Percentiles rank a stretch among this genome's conserved stretches.
Evolutionary conservation across 2,888 invertebrate species (phyloP).

Genomic region (Limenitis camilla): DNA sequence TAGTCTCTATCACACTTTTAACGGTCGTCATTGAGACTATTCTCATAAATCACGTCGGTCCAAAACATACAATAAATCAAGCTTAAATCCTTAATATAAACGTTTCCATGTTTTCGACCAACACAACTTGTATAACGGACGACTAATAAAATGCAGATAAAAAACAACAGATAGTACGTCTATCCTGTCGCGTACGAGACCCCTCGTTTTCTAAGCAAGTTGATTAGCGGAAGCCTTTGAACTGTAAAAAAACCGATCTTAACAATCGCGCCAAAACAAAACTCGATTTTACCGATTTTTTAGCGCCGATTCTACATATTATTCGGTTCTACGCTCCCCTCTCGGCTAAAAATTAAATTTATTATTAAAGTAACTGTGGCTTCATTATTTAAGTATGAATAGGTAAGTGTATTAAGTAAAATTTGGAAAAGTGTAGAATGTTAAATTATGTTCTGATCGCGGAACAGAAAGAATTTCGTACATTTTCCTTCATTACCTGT

Average conservation of each 20-base stretch:
- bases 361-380: constrained; percentile 22
- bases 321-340: constrained; percentile 68
- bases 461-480: no score
- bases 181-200: constrained; percentile 48
- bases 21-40: constrained; percentile 3
- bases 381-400: neutral
- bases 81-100: no score
- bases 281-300: constrained; percentile 59
- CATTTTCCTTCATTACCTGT: no score
- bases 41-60: no score
- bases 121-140: no score
- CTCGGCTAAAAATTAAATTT: constrained; percentile 71
- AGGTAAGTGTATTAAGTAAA: constrained; percentile 1
- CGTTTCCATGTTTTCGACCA: no score
- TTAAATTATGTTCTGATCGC: neutral
- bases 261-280: constrained; percentile 45
- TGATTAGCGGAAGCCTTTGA: constrained; percentile 55
- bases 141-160: constrained; percentile 17
- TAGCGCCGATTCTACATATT: constrained; percentile 53
- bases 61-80: no score
- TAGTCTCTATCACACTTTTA: constrained; percentile 27
- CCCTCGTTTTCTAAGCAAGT: constrained; percentile 50
- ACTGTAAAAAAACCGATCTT: constrained; percentile 48
- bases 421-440: constrained; percentile 5
- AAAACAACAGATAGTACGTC: constrained; percentile 40